Base-by-base conservation (phyloP, 2,888 invertebrate genomes). In the Rhingia rostrata region DNA sequence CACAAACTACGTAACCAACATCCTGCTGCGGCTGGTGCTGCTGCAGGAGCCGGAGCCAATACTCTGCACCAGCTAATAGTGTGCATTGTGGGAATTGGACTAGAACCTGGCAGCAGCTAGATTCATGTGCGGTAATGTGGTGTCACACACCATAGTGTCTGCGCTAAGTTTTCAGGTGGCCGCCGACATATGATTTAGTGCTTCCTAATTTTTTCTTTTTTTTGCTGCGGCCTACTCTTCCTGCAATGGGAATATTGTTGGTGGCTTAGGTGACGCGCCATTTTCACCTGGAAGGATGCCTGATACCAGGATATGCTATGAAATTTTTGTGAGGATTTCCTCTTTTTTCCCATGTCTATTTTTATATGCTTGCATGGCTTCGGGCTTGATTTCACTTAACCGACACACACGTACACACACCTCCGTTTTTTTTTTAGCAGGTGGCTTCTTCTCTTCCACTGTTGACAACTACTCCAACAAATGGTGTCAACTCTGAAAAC, bases 61-160 rank as follows among this genome's bases (percentile, higher is more conserved):
- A 74, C 58, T 41, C 63, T 39, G 64, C 66, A 75, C 54, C 1
- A 64, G 73, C 79, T 66, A 77, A 74, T 63, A 74, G 74, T 79
- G 84, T 74, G 80, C 78, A 63, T 84, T 84, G 84, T 84, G 84
- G 84, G 84, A 84, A 80, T 80, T 70, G 66, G 84, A 84, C 80
- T 84, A 84, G 84, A 80, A 75, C 84, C 80, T 84, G 84, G 84
- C 84, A 80, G 74, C 84, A 80, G 53, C 80, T 84, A 84, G 66
- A 84, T 75, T 84, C 80, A 84, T 84, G 84, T 84, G 84, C 58
- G 84, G 84, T 84, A 84, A 84, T 84, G 84, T 74, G 84, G 84
- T 84, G 80, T 84, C 84, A 84, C 80, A 84, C 80, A 84, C 84
- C 84, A 84, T 80, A 84, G 80, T 84, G 84, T 80, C 80, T 80